These are phyloP conservation scores for Tachysurus vachellii DNA, from an alignment of 2,113 vertebrate genomes.

Conservation along the genomic window DNA sequence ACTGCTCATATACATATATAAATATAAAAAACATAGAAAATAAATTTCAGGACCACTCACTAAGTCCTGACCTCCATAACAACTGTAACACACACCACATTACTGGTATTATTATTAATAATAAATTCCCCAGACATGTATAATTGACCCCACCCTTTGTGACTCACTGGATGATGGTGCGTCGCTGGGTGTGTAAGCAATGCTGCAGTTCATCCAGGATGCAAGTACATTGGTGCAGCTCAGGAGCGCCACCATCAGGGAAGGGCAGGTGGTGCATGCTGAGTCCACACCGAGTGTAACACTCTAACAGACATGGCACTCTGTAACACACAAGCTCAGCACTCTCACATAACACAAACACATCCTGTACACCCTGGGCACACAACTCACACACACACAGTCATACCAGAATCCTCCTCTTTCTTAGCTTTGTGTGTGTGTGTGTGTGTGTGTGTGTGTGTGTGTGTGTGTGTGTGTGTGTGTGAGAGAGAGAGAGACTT, in stretches of 20 bases:
- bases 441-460: neutral
- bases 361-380: slow-evolving; percentile 79
- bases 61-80: slow-evolving; percentile 84
- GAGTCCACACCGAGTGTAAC: slow-evolving; percentile 76
- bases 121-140: neutral
- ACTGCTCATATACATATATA: neutral
- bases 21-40: neutral
- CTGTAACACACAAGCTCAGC: slow-evolving; percentile 84
- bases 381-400: slow-evolving; percentile 70
- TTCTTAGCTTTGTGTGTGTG: neutral
- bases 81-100: slow-evolving; percentile 70
- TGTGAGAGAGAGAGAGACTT: slow-evolving; percentile 43
- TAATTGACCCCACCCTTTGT: neutral
- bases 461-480: neutral
- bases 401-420: neutral
- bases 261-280: slow-evolving; percentile 82
- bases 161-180: slow-evolving; percentile 86
- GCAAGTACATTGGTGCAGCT: slow-evolving; percentile 76
- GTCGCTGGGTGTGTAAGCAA: slow-evolving; percentile 77
- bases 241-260: slow-evolving; percentile 78
- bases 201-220: slow-evolving; percentile 79
- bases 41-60: slow-evolving; percentile 65
- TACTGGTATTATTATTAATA: neutral
- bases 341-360: slow-evolving; percentile 89
- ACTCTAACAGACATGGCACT: slow-evolving; percentile 82